Base-by-base conservation (phyloP, 2,888 invertebrate species). In the Drosophila paramelanica region DNA sequence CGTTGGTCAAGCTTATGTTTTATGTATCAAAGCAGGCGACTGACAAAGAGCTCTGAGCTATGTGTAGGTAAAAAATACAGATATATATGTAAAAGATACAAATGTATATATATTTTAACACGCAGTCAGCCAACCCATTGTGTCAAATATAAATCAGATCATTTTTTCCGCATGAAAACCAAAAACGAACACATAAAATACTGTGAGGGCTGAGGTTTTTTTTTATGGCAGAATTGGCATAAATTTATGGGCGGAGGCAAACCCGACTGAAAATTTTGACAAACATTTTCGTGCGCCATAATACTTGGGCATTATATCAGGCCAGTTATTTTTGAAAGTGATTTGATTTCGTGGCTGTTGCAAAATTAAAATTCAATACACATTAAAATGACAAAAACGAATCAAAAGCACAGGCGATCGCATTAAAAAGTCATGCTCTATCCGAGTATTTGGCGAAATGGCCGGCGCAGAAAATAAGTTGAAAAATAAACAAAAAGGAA, bases 71-170 rank as follows among this genome's bases (percentile, higher is more conserved):
- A 49, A 45, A 60, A 17, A 52, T 67, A 47, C 59, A 38, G 27
- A 31, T 39, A 62, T 57, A 64, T 72, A 64, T 57, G 67, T 55
- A 58, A 62, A 49, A 50, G 61, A 53, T 45, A 58, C 41, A 45
- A 36, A 39, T 59, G 17, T 61, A 58, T 64, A 39, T 62, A 53
- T 55, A 71, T 50, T 62, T 67, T 71, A 67, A 61, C 72, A 65
- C 67, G 64, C 72, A 65, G 41, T 66, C 61, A 62, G 67, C 59
- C 73, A 77, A 76, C 72, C 79, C 88, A 88, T 86, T 89, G 89
- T 88, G 89, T 89, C 89, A 88, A 88, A 89, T 88, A 88, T 88
- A 88, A 88, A 89, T 88, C 88, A 88, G 88, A 88, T 88, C 89
- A 88, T 78, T 88, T 88, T 88, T 84, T 81, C 72, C 80, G 71